These are phyloP conservation scores for Irena cyanogastra DNA, from an alignment of 2,113 vertebrate species.

Conservation along the genomic window DNA sequence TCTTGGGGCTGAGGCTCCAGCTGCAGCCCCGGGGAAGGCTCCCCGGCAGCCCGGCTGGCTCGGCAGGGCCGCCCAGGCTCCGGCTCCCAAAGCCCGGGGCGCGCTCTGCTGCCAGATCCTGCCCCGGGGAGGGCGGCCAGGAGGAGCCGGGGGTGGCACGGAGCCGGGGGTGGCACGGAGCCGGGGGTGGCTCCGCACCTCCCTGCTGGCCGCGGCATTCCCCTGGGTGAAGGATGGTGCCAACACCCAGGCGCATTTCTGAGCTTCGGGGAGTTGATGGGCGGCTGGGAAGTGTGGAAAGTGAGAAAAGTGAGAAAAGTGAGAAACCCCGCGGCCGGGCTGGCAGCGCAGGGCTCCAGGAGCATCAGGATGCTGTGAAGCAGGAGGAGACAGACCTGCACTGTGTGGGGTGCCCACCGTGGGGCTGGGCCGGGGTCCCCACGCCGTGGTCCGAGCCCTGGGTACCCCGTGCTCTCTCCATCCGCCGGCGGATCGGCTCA, in stretches of 20 bases:
- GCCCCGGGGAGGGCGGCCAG: not conserved
- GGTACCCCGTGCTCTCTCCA: accelerated
- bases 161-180: not conserved
- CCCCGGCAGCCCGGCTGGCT: not conserved
- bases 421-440: not conserved
- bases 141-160: not conserved
- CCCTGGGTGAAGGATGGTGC: accelerated
- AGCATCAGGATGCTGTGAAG: not conserved
- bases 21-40: not conserved
- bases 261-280: not conserved
- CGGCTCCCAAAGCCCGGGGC: not conserved
- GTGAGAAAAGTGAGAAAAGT: too few species aligned
- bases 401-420: accelerated
- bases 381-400: not conserved
- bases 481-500: accelerated
- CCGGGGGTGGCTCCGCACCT: not conserved
- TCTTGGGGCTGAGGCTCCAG: not conserved
- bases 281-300: too few species aligned
- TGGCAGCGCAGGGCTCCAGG: not conserved
- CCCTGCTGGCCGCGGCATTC: not conserved
- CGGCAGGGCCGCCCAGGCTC: not conserved
- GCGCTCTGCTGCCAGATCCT: not conserved
- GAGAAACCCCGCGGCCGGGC: accelerated
- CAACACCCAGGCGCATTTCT: accelerated
- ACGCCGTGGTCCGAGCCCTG: accelerated